Percentiles rank a stretch among this genome's conserved stretches.
Conservation (phyloP, 2,113 vertebrate genomes). For the Crotophaga sulcirostris region DNA sequence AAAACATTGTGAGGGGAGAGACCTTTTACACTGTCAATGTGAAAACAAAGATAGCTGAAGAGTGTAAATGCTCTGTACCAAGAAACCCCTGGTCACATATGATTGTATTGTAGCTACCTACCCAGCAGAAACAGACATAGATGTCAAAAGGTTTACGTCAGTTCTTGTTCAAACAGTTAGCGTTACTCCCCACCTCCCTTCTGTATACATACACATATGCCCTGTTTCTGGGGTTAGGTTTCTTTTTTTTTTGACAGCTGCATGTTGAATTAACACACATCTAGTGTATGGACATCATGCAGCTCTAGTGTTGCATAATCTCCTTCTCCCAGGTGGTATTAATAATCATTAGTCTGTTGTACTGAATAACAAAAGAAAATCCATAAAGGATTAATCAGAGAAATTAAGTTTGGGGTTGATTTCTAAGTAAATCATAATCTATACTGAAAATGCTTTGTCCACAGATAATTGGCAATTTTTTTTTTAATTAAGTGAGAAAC, state of each 20-base stretch:
- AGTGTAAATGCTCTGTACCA: not conserved
- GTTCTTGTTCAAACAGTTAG: not conserved
- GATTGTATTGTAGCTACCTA: not conserved
- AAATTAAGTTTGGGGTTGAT: slow-evolving; percentile 40
- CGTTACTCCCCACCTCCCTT: not conserved
- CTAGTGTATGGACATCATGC: not conserved
- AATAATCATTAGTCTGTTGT: slow-evolving; percentile 47
- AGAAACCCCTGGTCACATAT: not conserved
- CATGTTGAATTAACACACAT: not conserved
- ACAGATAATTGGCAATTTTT: slow-evolving; percentile 25
- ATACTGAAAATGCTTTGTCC: slow-evolving; percentile 54
- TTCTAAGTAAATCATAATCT: slow-evolving; percentile 55
- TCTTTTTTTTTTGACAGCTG: not conserved
- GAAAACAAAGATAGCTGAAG: not conserved
- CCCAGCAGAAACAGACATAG: not conserved
- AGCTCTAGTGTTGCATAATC: slow-evolving; percentile 8
- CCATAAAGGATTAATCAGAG: slow-evolving; percentile 50
- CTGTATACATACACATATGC: not conserved
- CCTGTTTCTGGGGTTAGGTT: not conserved
- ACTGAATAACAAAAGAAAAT: slow-evolving; percentile 55
- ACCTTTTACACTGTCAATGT: not conserved
- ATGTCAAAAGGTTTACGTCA: not conserved
- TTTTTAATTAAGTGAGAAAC: slow-evolving; percentile 38
- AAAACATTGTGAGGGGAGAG: not conserved
- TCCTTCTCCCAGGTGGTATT: slow-evolving; percentile 41